Base-by-base conservation (phyloP, 2,888 invertebrate genomes). In the Esperia sulphurella region DNA sequence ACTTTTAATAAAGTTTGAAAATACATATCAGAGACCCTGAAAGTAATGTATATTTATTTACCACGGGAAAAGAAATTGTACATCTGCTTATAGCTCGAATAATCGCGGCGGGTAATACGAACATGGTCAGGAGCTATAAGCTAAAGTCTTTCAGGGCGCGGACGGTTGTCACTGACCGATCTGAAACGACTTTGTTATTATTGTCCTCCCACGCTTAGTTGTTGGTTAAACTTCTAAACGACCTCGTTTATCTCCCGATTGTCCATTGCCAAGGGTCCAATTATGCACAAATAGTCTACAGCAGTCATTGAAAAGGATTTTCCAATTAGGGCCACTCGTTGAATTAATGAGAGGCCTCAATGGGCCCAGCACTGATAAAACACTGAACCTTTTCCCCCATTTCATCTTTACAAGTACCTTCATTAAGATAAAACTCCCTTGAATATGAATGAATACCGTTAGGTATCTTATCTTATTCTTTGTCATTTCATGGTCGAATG, bases 241-340 rank as follows among this genome's bases (percentile, higher is more conserved):
- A 63, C 65, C 75, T 70, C 75, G 70, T 77, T 76, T 67, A 61
- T 58, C 62, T 66, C 55, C 58, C 64, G 62, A 75, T 74, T 73
- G 77, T 78, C 71, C 72, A 68, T 64, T 61, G 60, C 63, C 66
- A 63, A 75, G 75, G 79, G 74, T 72, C 70, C 77, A 77, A 82
- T 82, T 82, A 80, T 76, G 65, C 65, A 71, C 74, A 78, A 76
- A 59, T 60, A 69, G 59, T 68, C 68, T 61, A 68, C 65, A 70
- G 67, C 68, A 63, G 66, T 72, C 68, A 68, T 79, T 68, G 74
- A 74, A 79, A 77, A 72, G 76, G 79, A 77, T 80, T 79, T 79
- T 69, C 72, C 75, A 77, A 81, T 81, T 80, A 79, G 64, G 67
- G 64, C 53, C 61, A 64, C 71, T 71, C 73, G 61, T 79, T 72